Base-by-base conservation (phyloP, 2,797 vertebrate species). In the Tenualosa thibaudeaui region DNA sequence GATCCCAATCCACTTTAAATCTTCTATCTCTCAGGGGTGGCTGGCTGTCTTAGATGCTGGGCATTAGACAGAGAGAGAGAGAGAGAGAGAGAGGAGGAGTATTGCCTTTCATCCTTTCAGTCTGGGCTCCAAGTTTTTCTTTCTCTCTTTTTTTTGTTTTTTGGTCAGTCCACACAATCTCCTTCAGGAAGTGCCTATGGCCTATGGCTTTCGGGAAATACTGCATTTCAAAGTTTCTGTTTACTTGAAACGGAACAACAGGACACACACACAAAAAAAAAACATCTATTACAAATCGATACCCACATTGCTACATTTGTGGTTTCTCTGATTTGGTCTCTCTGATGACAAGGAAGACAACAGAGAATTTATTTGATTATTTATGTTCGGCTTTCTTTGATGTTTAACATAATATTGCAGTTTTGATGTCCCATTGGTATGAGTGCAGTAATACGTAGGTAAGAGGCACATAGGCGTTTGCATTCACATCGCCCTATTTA, bases 211-310 rank as follows among this genome's bases (percentile, higher is more conserved):
- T 71, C 65, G 65, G 65, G 65, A 71, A 71, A 71, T 40, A 71
- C 65, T 22, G 31, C 81, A 15, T 53, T 71, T 71, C 37, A 71
- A 71, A 37, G 65, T 31, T 71, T 71, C 65, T 71, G 65, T 71
- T 71, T 71, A 71, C 65, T 71, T 15, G 65, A 71, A 71, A 71
- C 31, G 65, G 31, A 71, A 71, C 65, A 40, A 71, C 65, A 71
- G 37, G 13, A 71, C 17, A 71, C 65, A 71, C 37, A 56, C 37
- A 68, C 62, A 68, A 31, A 56, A 56, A 40, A 71, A n/a, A 26
- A 37, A 37, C 65, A 71, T 65, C 60, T 22, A 65, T 71, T 71
- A 15, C 65, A 37, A 40, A 71, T 71, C 65, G 31, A 71, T 71
- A 71, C 13, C 65, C 31, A 71, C 12, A 37, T 31, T 15, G 26